Evolutionary conservation across 2,888 invertebrate genomes (phyloP).

Genomic region (Rotaria macrura): DNA sequence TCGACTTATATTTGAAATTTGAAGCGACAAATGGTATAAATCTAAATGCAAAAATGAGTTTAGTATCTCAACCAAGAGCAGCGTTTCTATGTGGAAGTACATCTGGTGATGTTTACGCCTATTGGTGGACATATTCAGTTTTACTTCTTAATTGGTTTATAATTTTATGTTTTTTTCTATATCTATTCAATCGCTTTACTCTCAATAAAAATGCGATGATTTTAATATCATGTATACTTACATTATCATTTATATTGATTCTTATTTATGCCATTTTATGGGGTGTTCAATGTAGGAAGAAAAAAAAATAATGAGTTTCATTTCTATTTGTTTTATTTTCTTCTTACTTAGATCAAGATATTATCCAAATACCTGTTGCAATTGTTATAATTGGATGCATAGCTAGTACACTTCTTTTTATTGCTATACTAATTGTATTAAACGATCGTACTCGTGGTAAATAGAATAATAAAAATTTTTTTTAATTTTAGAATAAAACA

Average conservation of each 20-base stretch:
- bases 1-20: not conserved
- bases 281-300: not conserved
- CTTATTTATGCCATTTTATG: not conserved
- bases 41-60: not conserved
- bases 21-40: not conserved
- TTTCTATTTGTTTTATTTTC: not conserved
- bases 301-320: not conserved
- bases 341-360: not conserved
- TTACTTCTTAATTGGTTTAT: not conserved
- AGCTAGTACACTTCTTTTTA: not conserved
- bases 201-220: not conserved
- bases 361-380: not conserved
- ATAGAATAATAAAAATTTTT: not conserved
- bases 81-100: not conserved
- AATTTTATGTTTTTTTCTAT: not conserved
- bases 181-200: slow-evolving; percentile 2
- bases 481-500: not conserved
- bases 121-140: not conserved
- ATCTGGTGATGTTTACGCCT: not conserved
- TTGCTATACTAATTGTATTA: not conserved
- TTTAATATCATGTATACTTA: not conserved
- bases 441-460: not conserved
- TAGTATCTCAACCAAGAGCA: no score
- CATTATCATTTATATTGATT: slow-evolving; percentile 1
- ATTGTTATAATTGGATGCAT: not conserved